phyloP scores from a whole-genome alignment of 1,140 invertebrate species.

The Drosophila setifemur region DNA sequence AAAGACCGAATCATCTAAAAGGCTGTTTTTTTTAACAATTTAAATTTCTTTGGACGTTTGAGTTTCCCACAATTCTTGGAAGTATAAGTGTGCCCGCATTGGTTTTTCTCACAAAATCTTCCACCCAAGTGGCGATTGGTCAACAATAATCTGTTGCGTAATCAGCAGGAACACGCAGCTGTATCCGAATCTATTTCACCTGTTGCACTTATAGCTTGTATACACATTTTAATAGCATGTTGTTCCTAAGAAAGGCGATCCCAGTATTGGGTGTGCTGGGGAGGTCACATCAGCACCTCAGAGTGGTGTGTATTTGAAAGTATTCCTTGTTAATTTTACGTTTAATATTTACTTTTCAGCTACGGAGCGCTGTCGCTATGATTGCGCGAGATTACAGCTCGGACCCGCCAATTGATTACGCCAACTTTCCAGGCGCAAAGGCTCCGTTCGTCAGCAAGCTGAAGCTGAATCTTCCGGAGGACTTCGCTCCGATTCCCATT shows the following conservation, averaged over 20 bases:
- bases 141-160: conserved; percentile 27
- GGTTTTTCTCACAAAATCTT: too few relatives aligned
- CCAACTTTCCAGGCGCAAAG: conserved; percentile 80
- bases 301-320: conserved; percentile 32
- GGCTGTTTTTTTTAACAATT: too few relatives aligned
- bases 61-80: too few relatives aligned
- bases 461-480: conserved; percentile 83
- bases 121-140: too few relatives aligned
- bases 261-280: conserved; percentile 20
- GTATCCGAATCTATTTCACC: conserved; percentile 17
- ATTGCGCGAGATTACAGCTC: conserved; percentile 11
- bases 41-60: too few relatives aligned
- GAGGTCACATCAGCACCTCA: conserved; percentile 19
- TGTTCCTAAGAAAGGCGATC: conserved; percentile 53
- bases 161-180: conserved; percentile 40
- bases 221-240: conserved; percentile 33
- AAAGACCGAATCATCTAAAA: too few relatives aligned
- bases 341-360: conserved; percentile 15
- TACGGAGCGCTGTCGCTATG: conserved; percentile 8
- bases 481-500: conserved; percentile 85
- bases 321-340: neutral
- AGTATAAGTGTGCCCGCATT: too few relatives aligned
- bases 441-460: conserved; percentile 85
- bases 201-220: conserved; percentile 35
- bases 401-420: conserved; percentile 23